These are phyloP conservation scores for Gisinianus flammeolus DNA, from an alignment of 2,888 invertebrate genomes.

Conservation along the genomic window DNA sequence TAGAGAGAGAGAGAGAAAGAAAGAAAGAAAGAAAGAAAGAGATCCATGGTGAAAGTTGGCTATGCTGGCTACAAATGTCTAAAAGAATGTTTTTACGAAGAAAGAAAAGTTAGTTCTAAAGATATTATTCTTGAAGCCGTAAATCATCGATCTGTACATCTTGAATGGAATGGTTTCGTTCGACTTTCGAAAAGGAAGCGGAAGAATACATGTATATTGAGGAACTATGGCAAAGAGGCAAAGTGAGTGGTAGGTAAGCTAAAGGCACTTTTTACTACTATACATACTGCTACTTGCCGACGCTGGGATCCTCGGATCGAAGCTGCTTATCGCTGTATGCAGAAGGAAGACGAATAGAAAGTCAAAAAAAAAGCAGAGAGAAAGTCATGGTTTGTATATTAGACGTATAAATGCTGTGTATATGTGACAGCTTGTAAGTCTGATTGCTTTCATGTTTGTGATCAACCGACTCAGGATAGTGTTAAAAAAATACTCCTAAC, in stretches of 20 bases:
- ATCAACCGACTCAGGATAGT: background rate
- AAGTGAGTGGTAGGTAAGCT: background rate
- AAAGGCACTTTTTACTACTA: background rate
- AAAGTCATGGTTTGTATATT: background rate
- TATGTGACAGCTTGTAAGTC: slow-evolving; percentile 15
- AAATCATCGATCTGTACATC: slow-evolving; percentile 25
- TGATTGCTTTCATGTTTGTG: slow-evolving; percentile 28
- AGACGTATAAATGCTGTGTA: background rate
- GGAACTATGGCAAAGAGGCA: background rate
- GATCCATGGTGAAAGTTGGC: slow-evolving; percentile 5
- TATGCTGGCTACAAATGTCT: slow-evolving; percentile 16
- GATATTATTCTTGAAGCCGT: slow-evolving; percentile 18
- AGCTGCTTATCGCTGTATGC: background rate
- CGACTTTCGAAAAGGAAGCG: too few relatives aligned
- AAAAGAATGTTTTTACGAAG: background rate
- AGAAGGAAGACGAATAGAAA: background rate
- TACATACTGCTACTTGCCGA: background rate
- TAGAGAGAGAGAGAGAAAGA: background rate
- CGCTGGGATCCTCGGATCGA: background rate
- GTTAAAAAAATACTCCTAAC: background rate
- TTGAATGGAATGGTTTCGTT: slow-evolving; percentile 13
- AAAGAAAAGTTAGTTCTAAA: slow-evolving; percentile 22
- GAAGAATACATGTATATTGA: background rate
- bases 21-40: background rate
- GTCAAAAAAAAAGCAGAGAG: background rate